Conservation (phyloP, 2,797 vertebrate species). For the Urophycis tenuis region DNA sequence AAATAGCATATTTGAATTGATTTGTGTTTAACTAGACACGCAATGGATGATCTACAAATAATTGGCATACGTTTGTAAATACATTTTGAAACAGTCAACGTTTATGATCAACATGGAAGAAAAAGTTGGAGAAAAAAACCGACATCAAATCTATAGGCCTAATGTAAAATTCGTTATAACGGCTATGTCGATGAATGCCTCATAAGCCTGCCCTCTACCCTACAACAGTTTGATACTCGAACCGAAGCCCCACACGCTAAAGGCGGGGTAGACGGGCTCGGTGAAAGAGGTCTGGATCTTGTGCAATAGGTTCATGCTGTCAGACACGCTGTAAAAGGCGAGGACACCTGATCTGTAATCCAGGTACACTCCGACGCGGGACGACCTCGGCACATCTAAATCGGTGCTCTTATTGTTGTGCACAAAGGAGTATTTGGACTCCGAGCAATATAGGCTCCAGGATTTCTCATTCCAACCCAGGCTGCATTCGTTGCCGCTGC, state of each 20-base stretch:
- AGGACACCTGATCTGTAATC: slow-evolving; percentile 64
- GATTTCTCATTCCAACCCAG: slow-evolving; percentile 76
- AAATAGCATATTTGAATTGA: background rate
- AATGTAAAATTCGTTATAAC: background rate
- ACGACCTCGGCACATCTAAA: slow-evolving; percentile 50
- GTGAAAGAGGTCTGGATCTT: slow-evolving; percentile 64
- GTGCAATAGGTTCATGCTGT: slow-evolving; percentile 70
- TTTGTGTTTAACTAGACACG: background rate
- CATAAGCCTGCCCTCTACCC: background rate
- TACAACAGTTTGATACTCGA: slow-evolving; percentile 54
- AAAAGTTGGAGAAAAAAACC: background rate
- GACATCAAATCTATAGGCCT: background rate
- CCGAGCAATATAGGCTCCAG: slow-evolving; percentile 76
- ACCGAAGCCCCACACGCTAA: slow-evolving; percentile 76
- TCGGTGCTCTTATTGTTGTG: slow-evolving; percentile 68
- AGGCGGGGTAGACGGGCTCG: slow-evolving; percentile 73
- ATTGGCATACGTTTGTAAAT: no score
- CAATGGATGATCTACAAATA: background rate
- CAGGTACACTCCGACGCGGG: slow-evolving; percentile 70
- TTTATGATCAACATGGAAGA: background rate
- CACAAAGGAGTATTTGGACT: slow-evolving; percentile 68
- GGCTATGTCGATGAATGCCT: background rate
- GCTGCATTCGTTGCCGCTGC: slow-evolving; percentile 65
- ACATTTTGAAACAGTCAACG: background rate
- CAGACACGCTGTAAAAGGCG: slow-evolving; percentile 70